Evolutionary conservation across 2,797 vertebrate genomes (phyloP).

Genomic region (Momotus momota): DNA sequence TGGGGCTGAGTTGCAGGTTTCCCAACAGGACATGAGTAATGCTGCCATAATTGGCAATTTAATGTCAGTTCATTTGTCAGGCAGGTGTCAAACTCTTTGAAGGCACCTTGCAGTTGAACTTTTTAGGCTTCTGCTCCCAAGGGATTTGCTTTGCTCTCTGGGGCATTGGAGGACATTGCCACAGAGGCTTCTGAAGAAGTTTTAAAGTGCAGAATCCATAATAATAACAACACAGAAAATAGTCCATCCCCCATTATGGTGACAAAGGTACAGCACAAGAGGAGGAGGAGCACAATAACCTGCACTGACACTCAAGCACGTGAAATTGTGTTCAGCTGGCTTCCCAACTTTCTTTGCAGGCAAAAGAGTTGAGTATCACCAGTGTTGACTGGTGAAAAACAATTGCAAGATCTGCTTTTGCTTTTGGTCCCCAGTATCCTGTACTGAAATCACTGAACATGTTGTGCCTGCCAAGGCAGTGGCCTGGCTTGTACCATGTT

Average conservation of each 20-base stretch:
- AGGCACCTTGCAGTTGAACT: rapidly evolving
- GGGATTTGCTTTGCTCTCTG: background rate
- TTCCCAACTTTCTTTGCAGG: background rate
- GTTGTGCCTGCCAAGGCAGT: background rate
- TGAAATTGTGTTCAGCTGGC: background rate
- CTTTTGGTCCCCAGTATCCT: background rate
- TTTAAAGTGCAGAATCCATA: background rate
- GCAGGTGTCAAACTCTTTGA: background rate
- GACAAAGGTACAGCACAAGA: background rate
- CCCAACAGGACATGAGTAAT: background rate
- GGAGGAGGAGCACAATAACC: background rate
- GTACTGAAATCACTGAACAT: background rate
- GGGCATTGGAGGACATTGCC: background rate
- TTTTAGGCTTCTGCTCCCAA: background rate
- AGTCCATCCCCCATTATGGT: rapidly evolving
- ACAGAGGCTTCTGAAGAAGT: background rate
- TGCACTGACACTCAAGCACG: background rate
- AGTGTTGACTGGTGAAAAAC: background rate
- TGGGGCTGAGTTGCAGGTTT: background rate
- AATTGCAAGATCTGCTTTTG: background rate
- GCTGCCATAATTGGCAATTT: background rate
- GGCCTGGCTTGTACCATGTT: background rate
- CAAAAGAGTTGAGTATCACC: background rate
- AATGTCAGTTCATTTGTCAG: background rate
- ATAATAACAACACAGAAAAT: background rate